These are phyloP conservation scores for Pollenia labialis DNA, from an alignment of 2,888 invertebrate species.

Conservation along the genomic window DNA sequence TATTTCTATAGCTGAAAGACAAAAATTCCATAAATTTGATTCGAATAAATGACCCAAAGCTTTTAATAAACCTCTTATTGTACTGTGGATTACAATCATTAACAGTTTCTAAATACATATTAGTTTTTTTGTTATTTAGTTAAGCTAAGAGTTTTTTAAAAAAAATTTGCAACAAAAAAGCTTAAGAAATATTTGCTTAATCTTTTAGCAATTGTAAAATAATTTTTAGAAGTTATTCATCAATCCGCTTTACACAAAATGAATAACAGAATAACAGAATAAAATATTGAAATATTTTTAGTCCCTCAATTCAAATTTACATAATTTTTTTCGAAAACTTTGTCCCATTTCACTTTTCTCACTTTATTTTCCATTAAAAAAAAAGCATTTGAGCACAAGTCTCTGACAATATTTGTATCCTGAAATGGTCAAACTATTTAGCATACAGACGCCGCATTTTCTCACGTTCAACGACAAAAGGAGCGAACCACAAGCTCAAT, in stretches of 20 bases:
- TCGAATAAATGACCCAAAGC: slow-evolving; percentile 45
- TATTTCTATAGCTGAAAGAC: neutral
- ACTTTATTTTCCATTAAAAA: slow-evolving; percentile 18
- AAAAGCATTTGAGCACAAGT: slow-evolving; percentile 31
- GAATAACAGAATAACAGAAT: no score
- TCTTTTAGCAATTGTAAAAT: no score
- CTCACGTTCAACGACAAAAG: slow-evolving; percentile 57
- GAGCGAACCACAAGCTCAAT: slow-evolving; percentile 31
- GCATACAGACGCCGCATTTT: slow-evolving; percentile 5
- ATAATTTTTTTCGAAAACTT: neutral
- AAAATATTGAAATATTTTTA: no score
- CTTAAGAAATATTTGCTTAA: no score
- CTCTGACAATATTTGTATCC: slow-evolving; percentile 22
- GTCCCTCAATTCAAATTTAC: neutral
- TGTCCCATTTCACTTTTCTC: slow-evolving; percentile 9
- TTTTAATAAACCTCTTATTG: slow-evolving; percentile 36
- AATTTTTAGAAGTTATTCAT: no score
- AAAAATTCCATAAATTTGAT: slow-evolving; percentile 16
- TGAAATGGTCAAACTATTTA: slow-evolving; percentile 34
- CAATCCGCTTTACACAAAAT: no score
- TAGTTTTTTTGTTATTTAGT: no score
- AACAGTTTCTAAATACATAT: no score
- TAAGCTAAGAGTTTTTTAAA: no score
- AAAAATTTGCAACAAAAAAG: no score
- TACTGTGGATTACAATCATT: neutral